Evolutionary conservation across 53 echinoderm and acorn worm genomes (phyloP), one percentile per base, ranked within the genome.

Genomic region (Holothuria leucospilota): DNA sequence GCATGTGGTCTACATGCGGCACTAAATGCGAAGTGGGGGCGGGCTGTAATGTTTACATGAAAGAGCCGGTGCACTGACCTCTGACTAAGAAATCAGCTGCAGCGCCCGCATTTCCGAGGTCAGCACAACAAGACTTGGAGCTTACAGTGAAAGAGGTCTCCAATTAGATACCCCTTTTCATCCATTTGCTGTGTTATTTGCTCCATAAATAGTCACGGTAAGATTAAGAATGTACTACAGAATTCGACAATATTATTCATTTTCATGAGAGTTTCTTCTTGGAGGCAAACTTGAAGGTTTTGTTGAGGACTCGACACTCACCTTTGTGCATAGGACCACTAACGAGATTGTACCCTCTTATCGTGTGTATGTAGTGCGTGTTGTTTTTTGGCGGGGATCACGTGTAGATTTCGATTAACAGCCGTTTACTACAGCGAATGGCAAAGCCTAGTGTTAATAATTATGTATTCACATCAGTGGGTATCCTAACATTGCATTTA

Each of bases 351-450:
- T 1, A 52, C 18, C 18, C 0, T 4, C 11, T 15, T 27, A 51
- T 13, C 15, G 51, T 75, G 15, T 29, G 70, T 15, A 28, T 29
- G 70, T 15, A 28, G 26, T 34, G 70, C 20, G 51, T 75, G 75
- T 75, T 75, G 75, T 56, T 13, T 75, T 75, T 75, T 75, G 75
- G 75, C 75, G 75, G 75, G 75, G 49, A 51, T 75, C 75, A 75
- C 75, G 75, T 75, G 75, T 75, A 75, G 75, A 75, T 49, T 75
- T 75, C 75, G 75, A 75, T 75, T 75, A 23, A 75, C 75, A 75
- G 75, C 52, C 75, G 75, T 75, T 75, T 75, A 14, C 21, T 40
- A 75, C 39, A 75, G 51, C n/a, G 21, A 24, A 51, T 21, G 51
- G 20, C 7, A 8, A 9, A 39, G 75, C 75, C 75, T 75, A 75